These are phyloP conservation scores for Contarinia nasturtii DNA, from an alignment of 1,140 invertebrate species.

Conservation along the genomic window DNA sequence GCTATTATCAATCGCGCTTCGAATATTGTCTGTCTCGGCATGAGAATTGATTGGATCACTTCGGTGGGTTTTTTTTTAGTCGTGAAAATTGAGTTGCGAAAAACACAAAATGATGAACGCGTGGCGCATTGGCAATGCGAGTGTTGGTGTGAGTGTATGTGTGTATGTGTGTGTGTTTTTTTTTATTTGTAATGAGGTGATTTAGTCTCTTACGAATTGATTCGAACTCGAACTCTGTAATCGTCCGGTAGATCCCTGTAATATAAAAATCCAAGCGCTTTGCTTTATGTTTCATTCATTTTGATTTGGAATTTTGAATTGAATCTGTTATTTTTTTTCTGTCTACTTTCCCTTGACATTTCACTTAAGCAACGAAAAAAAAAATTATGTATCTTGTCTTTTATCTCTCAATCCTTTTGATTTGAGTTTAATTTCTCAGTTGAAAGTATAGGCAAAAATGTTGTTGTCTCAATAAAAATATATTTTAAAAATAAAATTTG, in stretches of 20 bases:
- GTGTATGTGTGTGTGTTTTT: not conserved
- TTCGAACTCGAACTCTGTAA: conserved; percentile 55
- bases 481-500: not conserved
- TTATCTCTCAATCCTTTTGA: not conserved
- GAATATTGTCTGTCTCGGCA: too few species aligned
- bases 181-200: conserved; percentile 11
- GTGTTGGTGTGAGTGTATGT: not conserved
- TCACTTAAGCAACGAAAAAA: not conserved
- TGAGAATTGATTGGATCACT: too few species aligned
- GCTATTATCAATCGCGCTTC: too few species aligned
- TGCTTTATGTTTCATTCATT: conserved; percentile 1
- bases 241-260: conserved; percentile 52
- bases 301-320: conserved; percentile 15
- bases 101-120: too few species aligned
- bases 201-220: conserved; percentile 52
- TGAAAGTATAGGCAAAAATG: not conserved
- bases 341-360: not conserved
- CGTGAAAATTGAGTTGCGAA: too few species aligned
- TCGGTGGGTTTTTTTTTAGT: too few species aligned
- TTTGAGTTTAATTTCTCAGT: not conserved
- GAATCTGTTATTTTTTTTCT: conserved; percentile 7
- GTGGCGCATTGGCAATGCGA: too few species aligned
- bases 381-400: too few species aligned
- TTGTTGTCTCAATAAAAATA: not conserved
- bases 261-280: conserved; percentile 41